Evolutionary conservation across 2,888 invertebrate species (phyloP), one percentile per base, ranked within the genome.

Genomic region (Volucella inanis): DNA sequence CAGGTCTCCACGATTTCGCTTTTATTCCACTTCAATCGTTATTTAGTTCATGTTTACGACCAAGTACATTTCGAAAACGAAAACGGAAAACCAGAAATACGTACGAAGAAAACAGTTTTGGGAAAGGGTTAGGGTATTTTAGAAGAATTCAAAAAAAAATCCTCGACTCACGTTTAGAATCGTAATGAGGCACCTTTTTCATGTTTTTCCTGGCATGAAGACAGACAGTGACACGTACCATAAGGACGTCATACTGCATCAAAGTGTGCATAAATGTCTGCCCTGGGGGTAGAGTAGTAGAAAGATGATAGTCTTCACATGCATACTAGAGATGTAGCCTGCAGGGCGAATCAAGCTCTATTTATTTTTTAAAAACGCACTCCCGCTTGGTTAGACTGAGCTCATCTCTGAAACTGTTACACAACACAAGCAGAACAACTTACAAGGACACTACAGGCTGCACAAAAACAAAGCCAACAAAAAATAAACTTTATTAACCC

Each of bases 351-450:
- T 74, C 62, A 74, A 74, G 83, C 72, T 83, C 72, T 74, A 83
- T 83, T 83, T 83, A 83, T 62, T 83, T 83, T 68, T 83, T 57
- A 72, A 83, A 52, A 83, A 83, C 78, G 78, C 78, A 78, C 68
- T 72, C 22, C 22, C 64, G 45, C 38, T 68, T 74, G 61, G 77
- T 78, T 74, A 57, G 39, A 41, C 54, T 41, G 14, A 49, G 49
- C 59, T 59, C 45, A 68, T 77, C 62, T 15, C 11, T 49, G 57
- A 64, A 70, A 64, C 47, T 59, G 49, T 62, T 74, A 74, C 70
- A 43, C 14, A 49, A 59, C 49, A 57, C 43, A 67, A 54, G 50
- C 52, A 43, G 52, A 52, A n/a, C 62, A 59, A 55, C 49, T 55
- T 55, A 74, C 78, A 74, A 83, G 83, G 78, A 70, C 83, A 78